Percentiles rank a stretch among this genome's conserved stretches.
phyloP scores from a whole-genome alignment of 92 coral and sea anemone species.

The Nematostella vectensis region DNA sequence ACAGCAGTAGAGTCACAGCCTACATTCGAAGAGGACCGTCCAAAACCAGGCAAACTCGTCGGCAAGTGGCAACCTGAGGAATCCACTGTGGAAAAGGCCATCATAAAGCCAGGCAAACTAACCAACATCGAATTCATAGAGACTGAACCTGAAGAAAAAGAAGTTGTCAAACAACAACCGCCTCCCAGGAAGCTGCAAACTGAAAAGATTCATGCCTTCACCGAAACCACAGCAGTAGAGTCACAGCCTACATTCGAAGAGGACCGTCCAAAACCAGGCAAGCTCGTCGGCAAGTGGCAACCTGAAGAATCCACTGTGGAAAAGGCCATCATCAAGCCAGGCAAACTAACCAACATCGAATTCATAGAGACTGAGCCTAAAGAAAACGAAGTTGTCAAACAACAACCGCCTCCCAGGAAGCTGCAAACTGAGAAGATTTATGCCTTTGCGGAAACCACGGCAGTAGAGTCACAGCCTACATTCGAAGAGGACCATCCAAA shows the following conservation, averaged over 20 bases:
- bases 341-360: not conserved
- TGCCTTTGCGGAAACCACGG: no score
- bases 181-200: not conserved
- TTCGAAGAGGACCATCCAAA: no score
- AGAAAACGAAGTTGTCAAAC: no score
- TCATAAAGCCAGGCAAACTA: not conserved
- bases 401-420: no score
- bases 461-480: no score
- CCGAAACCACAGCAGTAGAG: not conserved
- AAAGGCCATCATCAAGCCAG: not conserved
- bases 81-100: not conserved
- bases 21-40: not conserved
- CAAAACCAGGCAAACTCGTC: not conserved
- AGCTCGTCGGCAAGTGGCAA: not conserved
- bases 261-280: not conserved
- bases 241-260: not conserved
- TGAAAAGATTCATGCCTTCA: not conserved
- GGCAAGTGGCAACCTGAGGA: not conserved
- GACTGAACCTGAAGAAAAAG: not conserved
- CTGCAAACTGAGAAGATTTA: no score
- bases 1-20: not conserved
- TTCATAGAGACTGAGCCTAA: no score
- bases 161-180: not conserved
- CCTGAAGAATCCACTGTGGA: not conserved
- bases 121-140: not conserved